These are phyloP conservation scores for Neotragus moschatus DNA, from an alignment of 2,113 vertebrate species.

Conservation along the genomic window DNA sequence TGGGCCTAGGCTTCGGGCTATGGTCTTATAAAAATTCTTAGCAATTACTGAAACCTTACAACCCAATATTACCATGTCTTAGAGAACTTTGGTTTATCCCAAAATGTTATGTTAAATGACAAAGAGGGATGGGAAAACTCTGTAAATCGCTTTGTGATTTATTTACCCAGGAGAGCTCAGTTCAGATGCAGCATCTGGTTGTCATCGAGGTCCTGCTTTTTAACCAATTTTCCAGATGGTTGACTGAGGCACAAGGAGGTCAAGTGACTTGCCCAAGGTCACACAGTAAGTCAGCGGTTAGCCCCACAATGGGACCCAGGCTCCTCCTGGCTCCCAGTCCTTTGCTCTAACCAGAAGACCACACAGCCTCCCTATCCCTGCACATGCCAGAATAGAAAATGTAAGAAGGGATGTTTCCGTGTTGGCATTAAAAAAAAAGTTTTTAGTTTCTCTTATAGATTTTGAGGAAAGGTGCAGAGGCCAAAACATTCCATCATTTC, in stretches of 20 bases:
- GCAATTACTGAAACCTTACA: background rate
- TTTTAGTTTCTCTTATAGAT: conserved; percentile 19
- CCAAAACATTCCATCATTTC: conserved; percentile 70
- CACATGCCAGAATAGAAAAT: conserved; percentile 36
- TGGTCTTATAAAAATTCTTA: background rate
- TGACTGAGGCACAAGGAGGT: background rate
- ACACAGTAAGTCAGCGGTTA: conserved; percentile 48
- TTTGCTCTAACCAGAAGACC: conserved; percentile 40
- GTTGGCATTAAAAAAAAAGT: conserved; percentile 34
- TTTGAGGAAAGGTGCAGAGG: conserved; percentile 57
- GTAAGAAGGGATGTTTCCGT: conserved; percentile 43
- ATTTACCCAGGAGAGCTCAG: conserved; percentile 53
- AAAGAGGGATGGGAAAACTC: conserved; percentile 17
- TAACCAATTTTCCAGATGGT: conserved; percentile 34
- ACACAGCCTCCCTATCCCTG: background rate
- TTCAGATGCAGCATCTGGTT: conserved; percentile 21
- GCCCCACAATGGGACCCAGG: conserved; percentile 26
- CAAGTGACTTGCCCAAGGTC: conserved; percentile 42
- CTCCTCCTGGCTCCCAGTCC: conserved; percentile 32
- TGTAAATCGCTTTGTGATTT: conserved; percentile 59
- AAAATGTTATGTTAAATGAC: conserved; percentile 52
- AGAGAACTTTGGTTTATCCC: conserved; percentile 40
- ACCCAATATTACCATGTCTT: conserved; percentile 7
- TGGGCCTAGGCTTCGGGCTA: conserved; percentile 5
- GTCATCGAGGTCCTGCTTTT: conserved; percentile 39